Evolutionary conservation across 2,113 vertebrate species (phyloP).

Genomic region (Ictalurus punctatus): DNA sequence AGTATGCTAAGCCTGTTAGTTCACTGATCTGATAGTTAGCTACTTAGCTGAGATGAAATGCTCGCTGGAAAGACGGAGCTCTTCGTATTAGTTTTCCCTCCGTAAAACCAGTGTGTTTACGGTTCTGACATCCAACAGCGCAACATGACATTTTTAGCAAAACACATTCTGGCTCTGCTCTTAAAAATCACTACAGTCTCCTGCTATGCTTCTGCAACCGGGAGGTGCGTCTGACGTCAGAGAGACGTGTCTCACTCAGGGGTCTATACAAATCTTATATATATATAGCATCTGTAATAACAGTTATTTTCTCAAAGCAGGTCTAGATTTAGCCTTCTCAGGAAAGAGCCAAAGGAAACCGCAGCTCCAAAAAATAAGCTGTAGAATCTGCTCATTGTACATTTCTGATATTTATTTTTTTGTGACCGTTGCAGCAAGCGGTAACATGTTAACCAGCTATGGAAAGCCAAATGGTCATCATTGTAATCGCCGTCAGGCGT

Average conservation of each 20-base stretch:
- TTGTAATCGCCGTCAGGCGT: too few relatives aligned
- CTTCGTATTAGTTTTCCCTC: not conserved
- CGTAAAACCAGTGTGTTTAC: not conserved
- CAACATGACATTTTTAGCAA: not conserved
- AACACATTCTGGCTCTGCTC: not conserved
- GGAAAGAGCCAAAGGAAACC: not conserved
- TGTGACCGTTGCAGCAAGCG: not conserved
- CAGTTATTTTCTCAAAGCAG: not conserved
- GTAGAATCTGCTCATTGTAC: not conserved
- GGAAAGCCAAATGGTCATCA: too few relatives aligned
- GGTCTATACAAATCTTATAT: not conserved
- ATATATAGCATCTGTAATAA: not conserved
- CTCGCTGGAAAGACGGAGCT: not conserved
- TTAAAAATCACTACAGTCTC: not conserved
- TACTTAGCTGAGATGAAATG: not conserved
- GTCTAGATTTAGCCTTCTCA: not conserved
- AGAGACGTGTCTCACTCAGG: not conserved
- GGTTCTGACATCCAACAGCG: not conserved
- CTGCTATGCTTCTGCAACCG: not conserved
- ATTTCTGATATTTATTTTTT: not conserved
- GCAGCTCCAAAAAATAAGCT: not conserved
- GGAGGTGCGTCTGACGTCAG: not conserved
- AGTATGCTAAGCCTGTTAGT: too few relatives aligned
- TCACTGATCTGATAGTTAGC: too few relatives aligned
- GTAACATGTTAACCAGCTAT: too few relatives aligned